phyloP scores from a whole-genome alignment of 2,113 vertebrate species.

The Gallinago media region DNA sequence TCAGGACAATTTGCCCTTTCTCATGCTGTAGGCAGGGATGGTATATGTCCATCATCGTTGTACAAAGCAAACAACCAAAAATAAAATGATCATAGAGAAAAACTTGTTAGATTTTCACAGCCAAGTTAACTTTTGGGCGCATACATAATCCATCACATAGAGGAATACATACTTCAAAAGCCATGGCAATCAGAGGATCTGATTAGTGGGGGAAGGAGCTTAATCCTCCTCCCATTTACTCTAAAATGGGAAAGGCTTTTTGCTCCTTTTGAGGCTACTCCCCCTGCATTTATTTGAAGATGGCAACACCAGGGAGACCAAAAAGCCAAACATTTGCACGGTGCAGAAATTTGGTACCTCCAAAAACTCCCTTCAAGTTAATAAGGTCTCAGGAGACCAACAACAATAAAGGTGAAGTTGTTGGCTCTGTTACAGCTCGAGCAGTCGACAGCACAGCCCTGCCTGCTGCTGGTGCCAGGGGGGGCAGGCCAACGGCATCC shows the following conservation, averaged over 20 bases:
- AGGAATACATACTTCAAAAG: background rate
- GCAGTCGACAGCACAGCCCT: background rate
- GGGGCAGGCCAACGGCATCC: rapidly evolving
- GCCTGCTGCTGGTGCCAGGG: rapidly evolving
- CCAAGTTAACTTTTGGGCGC: background rate
- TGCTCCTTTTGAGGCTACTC: background rate
- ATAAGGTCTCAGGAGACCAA: background rate
- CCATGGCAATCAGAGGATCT: background rate
- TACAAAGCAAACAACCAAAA: background rate
- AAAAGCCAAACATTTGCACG: background rate
- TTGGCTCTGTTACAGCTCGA: background rate
- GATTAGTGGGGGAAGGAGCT: background rate
- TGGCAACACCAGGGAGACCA: background rate
- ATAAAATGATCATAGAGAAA: background rate
- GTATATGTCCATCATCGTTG: rapidly evolving
- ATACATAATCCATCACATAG: background rate
- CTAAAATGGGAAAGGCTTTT: background rate
- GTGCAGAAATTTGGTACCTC: background rate
- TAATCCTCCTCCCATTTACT: background rate
- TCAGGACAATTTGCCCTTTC: background rate
- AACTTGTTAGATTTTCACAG: background rate
- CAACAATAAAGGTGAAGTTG: background rate
- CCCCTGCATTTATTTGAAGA: background rate
- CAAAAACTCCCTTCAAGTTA: background rate
- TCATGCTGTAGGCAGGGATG: background rate